Base-by-base conservation (phyloP, 2,113 vertebrate genomes). In the Bungarus multicinctus region DNA sequence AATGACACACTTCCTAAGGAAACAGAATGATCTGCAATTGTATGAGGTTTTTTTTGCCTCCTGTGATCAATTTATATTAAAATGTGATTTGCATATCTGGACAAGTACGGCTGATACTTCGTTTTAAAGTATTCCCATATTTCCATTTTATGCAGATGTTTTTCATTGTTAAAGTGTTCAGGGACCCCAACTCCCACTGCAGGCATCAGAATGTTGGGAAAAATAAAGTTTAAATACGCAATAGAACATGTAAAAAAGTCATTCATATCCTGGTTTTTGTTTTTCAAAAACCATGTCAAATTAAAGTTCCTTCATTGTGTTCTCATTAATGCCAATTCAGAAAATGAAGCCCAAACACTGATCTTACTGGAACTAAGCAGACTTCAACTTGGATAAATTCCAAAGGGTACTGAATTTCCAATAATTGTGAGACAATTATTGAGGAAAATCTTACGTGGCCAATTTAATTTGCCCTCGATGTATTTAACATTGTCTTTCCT, bases 11-110 rank as follows among this genome's bases (percentile, higher is more conserved):
- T 93, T 74, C 88, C 57, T 95, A 52, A 87, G 91, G 92, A 93
- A 69, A 74, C 47, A 91, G 90, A 57, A 89, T 93, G 43, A 90
- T 92, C 90, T 93, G 5, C 53, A 52, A 74, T 95, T 93, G 86
- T 91, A 89, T 91, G 93, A 85, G 9, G 89, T 3, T 64, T n/a
- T 4, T 30, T 11, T 4, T 30, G 4, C 0, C 0, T 88, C 57
- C 34, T 94, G 60, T 81, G 58, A 55, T 43, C 74, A 81, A 43
- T 22, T 81, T 39, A 39, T 81, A 81, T 81, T 81, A 81, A 81
- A 81, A 34, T 9, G 18, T 81, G 18, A 81, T 81, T 39, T 81
- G 34, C n/a, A 39, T 39, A 81, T 81, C 34, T 81, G 34, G 34
- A 34, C 18, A 20, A 81, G 18, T 39, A 39, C 0, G 5, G 89